Base-by-base conservation (phyloP, 2,797 vertebrate genomes). In the Taenioides sp. region DNA sequence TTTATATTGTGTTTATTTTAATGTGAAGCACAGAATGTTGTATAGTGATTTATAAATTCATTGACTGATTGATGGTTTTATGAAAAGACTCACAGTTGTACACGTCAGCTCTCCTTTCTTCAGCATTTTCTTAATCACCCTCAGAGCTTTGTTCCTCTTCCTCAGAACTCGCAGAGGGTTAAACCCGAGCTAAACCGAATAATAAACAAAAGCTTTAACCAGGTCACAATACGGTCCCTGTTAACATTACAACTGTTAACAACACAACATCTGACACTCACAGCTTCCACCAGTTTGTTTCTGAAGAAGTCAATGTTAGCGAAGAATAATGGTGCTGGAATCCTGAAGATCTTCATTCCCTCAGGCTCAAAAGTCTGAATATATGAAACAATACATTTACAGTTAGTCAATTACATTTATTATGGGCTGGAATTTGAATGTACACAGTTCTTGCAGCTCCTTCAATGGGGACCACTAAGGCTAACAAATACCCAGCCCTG, bases 271-370 rank as follows among this genome's bases (percentile, higher is more conserved):
- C 12, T 49, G 22, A 40, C 73, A 91, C 97, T 95, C 92, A 99
- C 97, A 86, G 96, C 94, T 76, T 95, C 87, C n/a, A 89, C 89
- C 76, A 99, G 89, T 78, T 98, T 99, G 74, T 86, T 92, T 82
- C 90, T 94, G 80, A 99, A 96, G 91, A 97, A 98, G 9, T 95
- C 90, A 54, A 95, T 93, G 79, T 99, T 99, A 82, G 97, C 97
- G 5, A 98, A 99, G 89, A 98, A 99, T 79, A 99, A 94, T 0
- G 97, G 97, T 25, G 97, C 94, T 0, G 97, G 93, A 20, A 97
- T 98, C 87, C 92, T 93, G 91, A 99, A 98, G 85, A 99, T 96
- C 89, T 94, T 97, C 74, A 98, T 94, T 74, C 96, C 97, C n/a
- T 96, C 94, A n/a, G 94, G 95, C 80, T 98, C 96, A 57, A 93